phyloP scores from a whole-genome alignment of 2,113 vertebrate species.

The Cardinalis cardinalis region DNA sequence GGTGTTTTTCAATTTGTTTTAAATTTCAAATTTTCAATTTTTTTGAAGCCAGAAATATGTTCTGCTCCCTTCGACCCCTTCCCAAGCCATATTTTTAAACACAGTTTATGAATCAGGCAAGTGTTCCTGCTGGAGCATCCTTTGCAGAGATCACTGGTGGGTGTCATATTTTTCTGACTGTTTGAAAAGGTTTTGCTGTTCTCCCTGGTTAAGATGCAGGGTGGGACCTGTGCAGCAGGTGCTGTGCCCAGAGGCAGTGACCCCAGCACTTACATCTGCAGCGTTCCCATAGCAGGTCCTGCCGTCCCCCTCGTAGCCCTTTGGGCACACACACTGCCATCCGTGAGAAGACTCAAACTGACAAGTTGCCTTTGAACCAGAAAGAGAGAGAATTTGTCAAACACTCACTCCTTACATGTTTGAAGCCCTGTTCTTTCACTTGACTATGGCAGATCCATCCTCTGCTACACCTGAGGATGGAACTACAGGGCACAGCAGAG shows the following conservation, averaged over 20 bases:
- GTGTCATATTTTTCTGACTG: neutral
- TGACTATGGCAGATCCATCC: accelerated
- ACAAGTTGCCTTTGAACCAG: conserved; percentile 73
- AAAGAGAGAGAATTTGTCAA: neutral
- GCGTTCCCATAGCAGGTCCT: conserved; percentile 81
- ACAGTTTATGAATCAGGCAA: neutral
- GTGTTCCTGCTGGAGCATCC: neutral
- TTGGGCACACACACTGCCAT: conserved; percentile 85
- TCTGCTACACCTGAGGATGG: neutral
- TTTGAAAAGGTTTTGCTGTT: neutral
- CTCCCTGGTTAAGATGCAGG: neutral
- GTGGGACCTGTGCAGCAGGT: neutral
- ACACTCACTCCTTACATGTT: neutral
- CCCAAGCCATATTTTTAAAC: neutral
- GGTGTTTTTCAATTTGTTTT: neutral
- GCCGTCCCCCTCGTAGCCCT: conserved; percentile 82
- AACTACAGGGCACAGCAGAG: neutral
- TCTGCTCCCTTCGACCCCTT: neutral
- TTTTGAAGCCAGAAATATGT: neutral
- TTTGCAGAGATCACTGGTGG: neutral
- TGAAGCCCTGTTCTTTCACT: neutral
- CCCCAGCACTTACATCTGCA: conserved; percentile 72
- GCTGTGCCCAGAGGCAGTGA: neutral
- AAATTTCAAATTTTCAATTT: neutral
- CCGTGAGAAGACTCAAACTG: conserved; percentile 34